phyloP scores from a whole-genome alignment of 2,113 vertebrate genomes.

The Rhizomys pruinosus region DNA sequence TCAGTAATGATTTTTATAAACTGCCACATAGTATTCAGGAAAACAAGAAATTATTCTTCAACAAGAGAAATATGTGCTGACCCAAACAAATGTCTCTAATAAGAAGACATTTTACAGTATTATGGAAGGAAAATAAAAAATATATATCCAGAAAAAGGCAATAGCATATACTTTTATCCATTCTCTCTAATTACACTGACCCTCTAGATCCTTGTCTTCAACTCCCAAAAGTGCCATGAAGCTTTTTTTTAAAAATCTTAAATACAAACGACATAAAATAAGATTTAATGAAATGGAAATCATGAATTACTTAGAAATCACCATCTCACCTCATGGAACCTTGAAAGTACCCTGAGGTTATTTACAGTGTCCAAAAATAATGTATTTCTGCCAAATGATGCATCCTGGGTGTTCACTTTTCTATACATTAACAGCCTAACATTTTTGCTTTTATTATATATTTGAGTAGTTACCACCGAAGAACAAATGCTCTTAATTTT shows the following conservation, averaged over 20 bases:
- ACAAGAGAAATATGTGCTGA: neutral
- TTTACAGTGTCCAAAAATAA: neutral
- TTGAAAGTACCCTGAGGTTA: neutral
- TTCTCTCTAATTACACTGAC: neutral
- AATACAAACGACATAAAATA: neutral
- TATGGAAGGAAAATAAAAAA: neutral
- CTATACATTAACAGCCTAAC: neutral
- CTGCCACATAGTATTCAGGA: neutral
- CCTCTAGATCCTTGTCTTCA: neutral
- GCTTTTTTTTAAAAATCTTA: neutral
- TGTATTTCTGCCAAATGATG: neutral
- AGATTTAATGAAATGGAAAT: neutral
- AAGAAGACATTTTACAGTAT: neutral
- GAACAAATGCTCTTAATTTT: too few species aligned
- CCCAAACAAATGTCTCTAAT: neutral
- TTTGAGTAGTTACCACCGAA: too few species aligned
- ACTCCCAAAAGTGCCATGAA: neutral
- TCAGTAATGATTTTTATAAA: neutral
- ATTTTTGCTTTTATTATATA: neutral
- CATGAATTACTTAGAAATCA: neutral
- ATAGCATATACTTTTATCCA: neutral
- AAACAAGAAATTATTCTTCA: neutral
- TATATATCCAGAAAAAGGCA: neutral
- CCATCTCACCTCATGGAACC: neutral
- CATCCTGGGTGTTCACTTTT: neutral